A percentile compares a stretch with the other conserved stretches of the same genome.
Conservation (phyloP, 1,140 invertebrate species). For the Macrosteles quadrilineatus region DNA sequence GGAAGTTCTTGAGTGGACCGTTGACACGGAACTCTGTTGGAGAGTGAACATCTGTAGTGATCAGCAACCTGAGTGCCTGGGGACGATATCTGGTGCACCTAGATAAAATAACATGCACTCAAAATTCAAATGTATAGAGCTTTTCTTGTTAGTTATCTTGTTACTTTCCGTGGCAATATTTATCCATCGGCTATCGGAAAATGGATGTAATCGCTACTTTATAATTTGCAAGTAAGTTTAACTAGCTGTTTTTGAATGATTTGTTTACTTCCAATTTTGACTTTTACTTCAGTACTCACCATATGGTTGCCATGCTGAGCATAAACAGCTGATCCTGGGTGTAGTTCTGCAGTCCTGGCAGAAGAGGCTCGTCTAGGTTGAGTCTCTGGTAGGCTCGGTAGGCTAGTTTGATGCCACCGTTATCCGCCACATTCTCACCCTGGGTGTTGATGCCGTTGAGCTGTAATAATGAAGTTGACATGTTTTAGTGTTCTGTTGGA, state of each 20-base stretch:
- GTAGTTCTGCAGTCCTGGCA: slow-evolving; percentile 53
- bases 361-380: slow-evolving; percentile 47
- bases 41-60: slow-evolving; percentile 55
- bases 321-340: slow-evolving; percentile 60
- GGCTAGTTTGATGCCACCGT: slow-evolving; percentile 64
- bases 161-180: too few species aligned
- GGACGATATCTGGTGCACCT: slow-evolving; percentile 57
- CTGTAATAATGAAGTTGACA: too few species aligned
- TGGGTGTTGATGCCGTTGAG: slow-evolving; percentile 67
- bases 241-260: too few species aligned
- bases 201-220: too few species aligned
- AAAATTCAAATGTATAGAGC: too few species aligned
- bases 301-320: slow-evolving; percentile 63
- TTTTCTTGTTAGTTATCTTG: too few species aligned
- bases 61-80: not conserved
- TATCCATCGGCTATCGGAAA: too few species aligned
- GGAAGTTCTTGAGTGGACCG: slow-evolving; percentile 86
- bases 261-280: too few species aligned
- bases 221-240: too few species aligned
- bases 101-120: too few species aligned
- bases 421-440: slow-evolving; percentile 79
- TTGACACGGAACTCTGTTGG: slow-evolving; percentile 78
- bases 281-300: too few species aligned
- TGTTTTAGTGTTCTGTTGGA: too few species aligned
- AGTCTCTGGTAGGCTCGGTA: slow-evolving; percentile 57